Evolutionary conservation across 2,113 vertebrate species (phyloP).

Genomic region (Clarias gariepinus): DNA sequence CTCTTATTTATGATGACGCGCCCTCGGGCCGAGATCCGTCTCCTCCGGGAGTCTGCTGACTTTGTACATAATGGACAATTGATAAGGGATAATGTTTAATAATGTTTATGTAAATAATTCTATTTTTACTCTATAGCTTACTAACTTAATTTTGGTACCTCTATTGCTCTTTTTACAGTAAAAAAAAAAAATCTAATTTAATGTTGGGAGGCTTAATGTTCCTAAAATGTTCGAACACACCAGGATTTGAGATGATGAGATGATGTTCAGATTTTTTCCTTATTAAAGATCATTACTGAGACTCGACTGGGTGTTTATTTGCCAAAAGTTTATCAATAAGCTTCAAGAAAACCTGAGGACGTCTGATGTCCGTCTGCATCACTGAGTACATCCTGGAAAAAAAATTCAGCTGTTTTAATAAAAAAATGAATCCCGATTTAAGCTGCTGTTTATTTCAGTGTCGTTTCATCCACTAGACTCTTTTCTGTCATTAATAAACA

Average conservation of each 20-base stretch:
- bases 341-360: too few species aligned
- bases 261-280: conserved; percentile 53
- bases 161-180: conserved; percentile 58
- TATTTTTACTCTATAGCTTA: conserved; percentile 75
- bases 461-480: neutral
- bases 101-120: conserved; percentile 70
- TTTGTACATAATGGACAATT: conserved; percentile 69
- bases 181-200: conserved; percentile 48
- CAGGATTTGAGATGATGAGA: conserved; percentile 58
- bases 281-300: conserved; percentile 29
- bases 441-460: neutral
- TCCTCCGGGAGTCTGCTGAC: conserved; percentile 60
- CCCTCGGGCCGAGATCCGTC: conserved; percentile 50
- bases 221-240: conserved; percentile 45
- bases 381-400: neutral
- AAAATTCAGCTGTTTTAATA: neutral
- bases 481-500: neutral
- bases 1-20: conserved; percentile 72
- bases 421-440: neutral
- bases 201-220: conserved; percentile 68
- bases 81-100: conserved; percentile 69
- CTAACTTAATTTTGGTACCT: conserved; percentile 75
- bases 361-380: neutral
- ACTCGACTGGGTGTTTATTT: neutral
- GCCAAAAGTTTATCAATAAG: neutral